Evolutionary conservation across 2,797 vertebrate genomes (phyloP).

Genomic region (Xerus rutilus): DNA sequence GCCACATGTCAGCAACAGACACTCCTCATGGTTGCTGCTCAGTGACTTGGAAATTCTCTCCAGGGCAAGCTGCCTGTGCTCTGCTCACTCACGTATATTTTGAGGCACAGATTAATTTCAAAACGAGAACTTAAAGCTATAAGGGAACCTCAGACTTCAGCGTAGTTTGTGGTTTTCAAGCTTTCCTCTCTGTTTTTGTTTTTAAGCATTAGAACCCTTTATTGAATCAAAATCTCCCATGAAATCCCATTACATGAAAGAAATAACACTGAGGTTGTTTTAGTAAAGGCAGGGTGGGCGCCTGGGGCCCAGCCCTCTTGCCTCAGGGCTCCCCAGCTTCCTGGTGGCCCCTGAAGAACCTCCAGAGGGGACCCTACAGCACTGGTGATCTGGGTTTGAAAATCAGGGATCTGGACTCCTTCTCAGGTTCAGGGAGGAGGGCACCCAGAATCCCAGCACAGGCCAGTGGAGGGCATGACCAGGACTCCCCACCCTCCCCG

Average conservation of each 20-base stretch:
- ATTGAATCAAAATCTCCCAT: constrained; percentile 49
- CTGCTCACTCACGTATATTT: constrained; percentile 60
- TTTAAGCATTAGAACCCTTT: constrained; percentile 44
- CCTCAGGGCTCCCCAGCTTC: background rate
- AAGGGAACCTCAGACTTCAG: constrained; percentile 44
- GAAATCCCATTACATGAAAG: constrained; percentile 54
- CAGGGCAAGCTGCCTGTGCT: constrained; percentile 66
- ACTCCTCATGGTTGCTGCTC: constrained; percentile 72
- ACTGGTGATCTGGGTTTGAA: background rate
- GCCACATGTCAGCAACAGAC: constrained; percentile 77
- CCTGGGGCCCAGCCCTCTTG: background rate
- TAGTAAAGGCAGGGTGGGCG: background rate
- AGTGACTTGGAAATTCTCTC: constrained; percentile 77
- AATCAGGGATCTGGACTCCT: background rate
- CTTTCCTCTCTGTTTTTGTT: constrained; percentile 32
- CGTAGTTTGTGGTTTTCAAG: constrained; percentile 63
- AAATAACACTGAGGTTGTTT: constrained; percentile 43
- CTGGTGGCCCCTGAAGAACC: background rate
- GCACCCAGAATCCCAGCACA: too few species aligned
- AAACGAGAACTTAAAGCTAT: constrained; percentile 66
- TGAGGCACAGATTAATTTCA: constrained; percentile 68
- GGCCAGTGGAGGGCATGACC: background rate
- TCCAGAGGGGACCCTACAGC: background rate
- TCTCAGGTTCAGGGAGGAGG: background rate
- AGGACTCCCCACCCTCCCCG: background rate